phyloP scores from a whole-genome alignment of 2,797 vertebrate species.

The Macropus fuliginosus region DNA sequence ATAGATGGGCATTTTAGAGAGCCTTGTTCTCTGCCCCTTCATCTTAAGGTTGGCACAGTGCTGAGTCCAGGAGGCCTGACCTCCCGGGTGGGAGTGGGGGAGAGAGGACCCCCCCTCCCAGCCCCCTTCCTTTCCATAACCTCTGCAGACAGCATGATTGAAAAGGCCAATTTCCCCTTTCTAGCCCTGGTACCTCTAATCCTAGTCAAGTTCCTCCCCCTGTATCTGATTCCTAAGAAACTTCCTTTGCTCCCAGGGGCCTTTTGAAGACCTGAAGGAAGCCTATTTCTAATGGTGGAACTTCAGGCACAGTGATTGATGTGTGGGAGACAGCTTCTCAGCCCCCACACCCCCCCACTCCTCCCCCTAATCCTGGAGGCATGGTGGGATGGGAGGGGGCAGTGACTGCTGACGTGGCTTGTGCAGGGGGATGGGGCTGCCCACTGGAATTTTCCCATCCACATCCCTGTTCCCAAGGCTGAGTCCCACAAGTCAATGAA shows the following conservation, averaged over 20 bases:
- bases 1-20: background rate
- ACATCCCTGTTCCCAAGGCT: background rate
- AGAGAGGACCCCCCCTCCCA: background rate
- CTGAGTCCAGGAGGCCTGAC: background rate
- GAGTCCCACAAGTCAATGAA: conserved; percentile 20
- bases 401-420: background rate
- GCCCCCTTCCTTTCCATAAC: background rate
- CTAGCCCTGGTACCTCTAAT: background rate
- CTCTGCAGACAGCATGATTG: background rate
- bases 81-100: background rate
- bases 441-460: background rate
- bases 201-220: background rate
- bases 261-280: background rate
- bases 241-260: background rate
- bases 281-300: background rate
- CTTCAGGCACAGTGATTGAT: background rate
- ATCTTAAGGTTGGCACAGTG: background rate
- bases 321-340: background rate
- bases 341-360: background rate
- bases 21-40: background rate
- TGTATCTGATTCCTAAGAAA: background rate
- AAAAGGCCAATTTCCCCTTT: background rate
- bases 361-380: background rate
- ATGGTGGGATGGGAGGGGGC: background rate
- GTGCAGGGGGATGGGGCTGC: background rate